Conservation (phyloP, 2,888 invertebrate species). For the Dioctria rufipes region DNA sequence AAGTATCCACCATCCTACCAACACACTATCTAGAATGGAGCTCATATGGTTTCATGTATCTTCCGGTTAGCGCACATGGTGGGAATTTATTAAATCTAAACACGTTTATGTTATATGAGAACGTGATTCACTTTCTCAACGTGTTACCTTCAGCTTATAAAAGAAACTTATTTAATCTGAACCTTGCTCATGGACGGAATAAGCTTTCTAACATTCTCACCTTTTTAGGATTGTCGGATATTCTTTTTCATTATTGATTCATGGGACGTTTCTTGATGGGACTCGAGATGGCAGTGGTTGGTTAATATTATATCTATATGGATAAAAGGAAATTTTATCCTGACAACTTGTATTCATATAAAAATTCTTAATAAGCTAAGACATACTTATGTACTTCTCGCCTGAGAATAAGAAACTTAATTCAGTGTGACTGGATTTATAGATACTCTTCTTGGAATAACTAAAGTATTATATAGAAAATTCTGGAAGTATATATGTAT, state of each 20-base stretch:
- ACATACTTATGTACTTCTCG: too few species aligned
- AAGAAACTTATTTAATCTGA: conserved; percentile 48
- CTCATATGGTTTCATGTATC: conserved; percentile 42
- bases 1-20: neutral
- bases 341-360: too few species aligned
- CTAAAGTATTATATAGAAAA: too few species aligned
- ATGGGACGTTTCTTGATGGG: conserved; percentile 13
- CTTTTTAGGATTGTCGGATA: conserved; percentile 15
- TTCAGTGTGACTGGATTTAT: too few species aligned
- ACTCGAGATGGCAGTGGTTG: too few species aligned
- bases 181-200: conserved; percentile 31
- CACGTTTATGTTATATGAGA: conserved; percentile 56
- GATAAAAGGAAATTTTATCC: too few species aligned
- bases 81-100: conserved; percentile 57
- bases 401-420: too few species aligned
- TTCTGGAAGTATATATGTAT: too few species aligned
- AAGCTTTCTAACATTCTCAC: conserved; percentile 45
- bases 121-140: conserved; percentile 54
- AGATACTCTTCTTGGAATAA: too few species aligned
- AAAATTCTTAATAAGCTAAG: too few species aligned
- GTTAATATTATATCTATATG: too few species aligned
- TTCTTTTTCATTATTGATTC: conserved; percentile 42
- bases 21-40: neutral
- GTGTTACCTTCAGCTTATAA: conserved; percentile 38
- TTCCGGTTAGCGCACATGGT: conserved; percentile 23